These are phyloP conservation scores for Philereme transversata DNA, from an alignment of 2,888 invertebrate species.

Conservation along the genomic window DNA sequence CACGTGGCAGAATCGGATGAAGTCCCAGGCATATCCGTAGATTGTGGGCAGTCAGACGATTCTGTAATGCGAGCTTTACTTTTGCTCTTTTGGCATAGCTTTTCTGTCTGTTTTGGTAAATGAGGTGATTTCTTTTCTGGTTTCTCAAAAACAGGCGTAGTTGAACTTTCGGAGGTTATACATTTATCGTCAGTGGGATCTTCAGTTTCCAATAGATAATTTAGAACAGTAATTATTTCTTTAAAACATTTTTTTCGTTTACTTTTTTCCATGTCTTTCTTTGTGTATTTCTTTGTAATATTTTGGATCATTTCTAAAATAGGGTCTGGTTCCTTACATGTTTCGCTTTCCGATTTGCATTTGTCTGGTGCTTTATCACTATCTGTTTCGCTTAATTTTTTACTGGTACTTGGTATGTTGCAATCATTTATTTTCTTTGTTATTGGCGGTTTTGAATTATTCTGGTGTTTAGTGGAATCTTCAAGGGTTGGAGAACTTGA, in stretches of 20 bases:
- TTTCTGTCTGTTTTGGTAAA: slow-evolving; percentile 22
- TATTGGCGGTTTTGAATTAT: slow-evolving; percentile 4
- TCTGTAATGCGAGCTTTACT: slow-evolving; percentile 44
- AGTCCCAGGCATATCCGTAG: slow-evolving; percentile 64
- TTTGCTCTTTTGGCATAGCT: slow-evolving; percentile 44
- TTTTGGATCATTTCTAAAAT: slow-evolving; percentile 67
- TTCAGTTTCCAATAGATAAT: slow-evolving; percentile 74
- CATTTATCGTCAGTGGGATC: slow-evolving; percentile 46
- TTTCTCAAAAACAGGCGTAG: slow-evolving; percentile 16
- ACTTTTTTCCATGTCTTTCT: slow-evolving; percentile 59
- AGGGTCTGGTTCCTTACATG: slow-evolving; percentile 48
- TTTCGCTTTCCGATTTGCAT: slow-evolving; percentile 24
- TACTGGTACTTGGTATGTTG: slow-evolving; percentile 10
- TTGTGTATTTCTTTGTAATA: slow-evolving; percentile 73
- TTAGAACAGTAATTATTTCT: slow-evolving; percentile 70
- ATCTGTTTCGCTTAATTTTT: slow-evolving; percentile 15
- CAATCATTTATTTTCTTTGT: slow-evolving; percentile 9
- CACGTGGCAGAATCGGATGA: slow-evolving; percentile 71
- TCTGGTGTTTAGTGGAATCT: neutral
- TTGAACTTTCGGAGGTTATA: slow-evolving; percentile 24
- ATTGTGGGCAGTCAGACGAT: slow-evolving; percentile 54
- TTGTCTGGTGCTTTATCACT: slow-evolving; percentile 13
- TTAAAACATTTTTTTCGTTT: slow-evolving; percentile 72
- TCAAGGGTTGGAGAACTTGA: slow-evolving; percentile 9
- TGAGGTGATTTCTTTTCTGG: slow-evolving; percentile 20